A percentile compares a stretch with the other conserved stretches of the same genome.
Conservation (phyloP, 2,797 vertebrate species). For the Typhlichthys subterraneus region DNA sequence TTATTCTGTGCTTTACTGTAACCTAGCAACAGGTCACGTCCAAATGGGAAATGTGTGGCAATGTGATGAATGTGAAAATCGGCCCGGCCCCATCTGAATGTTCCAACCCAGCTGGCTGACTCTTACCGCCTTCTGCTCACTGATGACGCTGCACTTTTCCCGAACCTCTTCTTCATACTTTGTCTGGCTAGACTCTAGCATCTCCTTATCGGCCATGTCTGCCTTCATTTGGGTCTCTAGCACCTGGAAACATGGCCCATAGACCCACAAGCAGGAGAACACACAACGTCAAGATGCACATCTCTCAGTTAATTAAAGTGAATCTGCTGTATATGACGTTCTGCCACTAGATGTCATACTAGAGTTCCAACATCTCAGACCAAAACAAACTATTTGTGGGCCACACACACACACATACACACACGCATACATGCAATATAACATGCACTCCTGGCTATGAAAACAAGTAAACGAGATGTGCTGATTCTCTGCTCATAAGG, state of each 20-base stretch:
- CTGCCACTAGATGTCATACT: too few relatives aligned
- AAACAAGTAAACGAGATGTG: too few relatives aligned
- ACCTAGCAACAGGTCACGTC: slow-evolving; percentile 19
- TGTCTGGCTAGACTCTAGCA: slow-evolving; percentile 90
- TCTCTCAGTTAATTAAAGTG: too few relatives aligned
- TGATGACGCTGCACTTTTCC: slow-evolving; percentile 92
- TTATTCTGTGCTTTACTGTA: slow-evolving; percentile 23
- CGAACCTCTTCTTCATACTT: slow-evolving; percentile 91
- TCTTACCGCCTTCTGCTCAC: slow-evolving; percentile 96
- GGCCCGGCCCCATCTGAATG: slow-evolving; percentile 27
- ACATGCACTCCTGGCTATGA: too few relatives aligned
- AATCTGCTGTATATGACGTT: too few relatives aligned
- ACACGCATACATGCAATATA: too few relatives aligned
- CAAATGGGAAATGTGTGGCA: slow-evolving; percentile 60
- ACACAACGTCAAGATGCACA: slow-evolving; percentile 22
- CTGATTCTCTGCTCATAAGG: too few relatives aligned
- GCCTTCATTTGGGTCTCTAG: slow-evolving; percentile 97
- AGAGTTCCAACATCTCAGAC: too few relatives aligned
- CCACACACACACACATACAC: too few relatives aligned
- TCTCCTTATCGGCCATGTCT: slow-evolving; percentile 93
- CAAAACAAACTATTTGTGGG: too few relatives aligned
- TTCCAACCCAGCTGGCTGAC: slow-evolving; percentile 43
- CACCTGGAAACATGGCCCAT: slow-evolving; percentile 79
- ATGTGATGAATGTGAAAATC: slow-evolving; percentile 57
- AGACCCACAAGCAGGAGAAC: slow-evolving; percentile 58